Conservation (phyloP, 2,888 invertebrate genomes). For the Erynnis tages region DNA sequence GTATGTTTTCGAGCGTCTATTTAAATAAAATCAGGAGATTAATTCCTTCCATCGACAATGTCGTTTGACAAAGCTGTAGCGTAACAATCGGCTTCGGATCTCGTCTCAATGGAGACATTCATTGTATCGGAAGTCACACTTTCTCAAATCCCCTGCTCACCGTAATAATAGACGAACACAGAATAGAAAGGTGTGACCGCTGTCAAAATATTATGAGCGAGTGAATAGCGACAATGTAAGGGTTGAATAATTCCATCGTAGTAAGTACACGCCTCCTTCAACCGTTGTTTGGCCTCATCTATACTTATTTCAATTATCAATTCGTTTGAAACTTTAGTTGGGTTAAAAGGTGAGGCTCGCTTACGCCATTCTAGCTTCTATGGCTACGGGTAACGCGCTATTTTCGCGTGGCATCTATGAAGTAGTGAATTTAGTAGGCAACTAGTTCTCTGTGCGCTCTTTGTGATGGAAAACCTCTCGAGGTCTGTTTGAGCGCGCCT, state of each 20-base stretch:
- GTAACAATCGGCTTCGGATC: conserved; percentile 15
- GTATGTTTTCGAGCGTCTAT: conserved; percentile 11
- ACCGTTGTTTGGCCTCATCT: conserved; percentile 21
- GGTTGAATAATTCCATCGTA: conserved; percentile 24
- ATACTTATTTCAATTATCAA: conserved; percentile 26
- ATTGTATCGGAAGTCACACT: conserved; percentile 34
- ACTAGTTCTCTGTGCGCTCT: conserved; percentile 27
- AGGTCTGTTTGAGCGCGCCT: conserved; percentile 25
- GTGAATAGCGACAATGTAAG: conserved; percentile 27
- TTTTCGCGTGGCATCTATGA: neutral
- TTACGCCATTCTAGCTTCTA: neutral
- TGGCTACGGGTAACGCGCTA: neutral
- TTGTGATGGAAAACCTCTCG: conserved; percentile 28
- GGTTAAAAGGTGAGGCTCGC: conserved; percentile 14
- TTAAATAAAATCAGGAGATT: conserved; percentile 22
- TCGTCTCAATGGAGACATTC: conserved; percentile 14
- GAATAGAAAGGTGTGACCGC: conserved; percentile 24
- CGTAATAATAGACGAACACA: conserved; percentile 24
- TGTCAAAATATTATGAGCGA: conserved; percentile 37
- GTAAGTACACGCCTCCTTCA: conserved; percentile 25
- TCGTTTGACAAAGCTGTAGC: conserved; percentile 17
- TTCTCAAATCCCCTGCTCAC: conserved; percentile 30
- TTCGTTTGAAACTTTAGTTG: conserved; percentile 19
- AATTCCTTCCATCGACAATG: conserved; percentile 16
- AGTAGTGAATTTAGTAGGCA: conserved; percentile 26